A percentile compares a stretch with the other conserved stretches of the same genome.
These are phyloP conservation scores for Rhynchomys soricoides DNA, from an alignment of 2,113 vertebrate genomes.

Conservation along the genomic window DNA sequence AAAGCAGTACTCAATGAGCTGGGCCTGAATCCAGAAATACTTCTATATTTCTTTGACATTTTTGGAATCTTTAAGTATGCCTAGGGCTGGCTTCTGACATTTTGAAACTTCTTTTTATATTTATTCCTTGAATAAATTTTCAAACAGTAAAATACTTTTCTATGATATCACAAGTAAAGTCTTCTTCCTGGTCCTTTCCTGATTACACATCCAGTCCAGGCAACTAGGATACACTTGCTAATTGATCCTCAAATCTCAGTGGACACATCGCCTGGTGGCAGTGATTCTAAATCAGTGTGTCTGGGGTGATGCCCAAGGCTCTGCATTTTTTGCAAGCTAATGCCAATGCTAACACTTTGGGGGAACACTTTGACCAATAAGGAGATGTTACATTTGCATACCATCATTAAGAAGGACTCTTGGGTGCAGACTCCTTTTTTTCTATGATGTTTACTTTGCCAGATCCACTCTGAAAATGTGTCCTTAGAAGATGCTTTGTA, in stretches of 20 bases:
- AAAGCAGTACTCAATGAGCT: not conserved
- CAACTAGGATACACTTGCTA: not conserved
- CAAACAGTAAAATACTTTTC: not conserved
- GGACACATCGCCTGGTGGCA: not conserved
- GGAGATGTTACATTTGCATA: not conserved
- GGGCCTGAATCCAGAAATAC: not conserved
- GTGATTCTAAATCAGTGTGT: not conserved
- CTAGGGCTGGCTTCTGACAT: not conserved
- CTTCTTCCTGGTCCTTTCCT: not conserved
- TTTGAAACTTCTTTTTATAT: not conserved
- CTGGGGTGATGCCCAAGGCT: not conserved
- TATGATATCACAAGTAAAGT: not conserved
- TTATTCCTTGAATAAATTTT: not conserved
- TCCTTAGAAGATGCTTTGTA: not conserved
- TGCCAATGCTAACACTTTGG: not conserved
- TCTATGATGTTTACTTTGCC: constrained; percentile 51
- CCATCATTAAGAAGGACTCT: not conserved
- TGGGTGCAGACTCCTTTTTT: not conserved
- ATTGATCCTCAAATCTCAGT: not conserved
- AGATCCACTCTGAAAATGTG: constrained; percentile 53
- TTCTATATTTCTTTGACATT: constrained; percentile 2
- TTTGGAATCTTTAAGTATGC: constrained; percentile 39
- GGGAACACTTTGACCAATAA: not conserved
- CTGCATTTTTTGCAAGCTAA: not conserved
- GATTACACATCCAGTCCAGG: not conserved